Evolutionary conservation across 2,113 vertebrate species (phyloP).

Genomic region (Acrocephalus kingi): DNA sequence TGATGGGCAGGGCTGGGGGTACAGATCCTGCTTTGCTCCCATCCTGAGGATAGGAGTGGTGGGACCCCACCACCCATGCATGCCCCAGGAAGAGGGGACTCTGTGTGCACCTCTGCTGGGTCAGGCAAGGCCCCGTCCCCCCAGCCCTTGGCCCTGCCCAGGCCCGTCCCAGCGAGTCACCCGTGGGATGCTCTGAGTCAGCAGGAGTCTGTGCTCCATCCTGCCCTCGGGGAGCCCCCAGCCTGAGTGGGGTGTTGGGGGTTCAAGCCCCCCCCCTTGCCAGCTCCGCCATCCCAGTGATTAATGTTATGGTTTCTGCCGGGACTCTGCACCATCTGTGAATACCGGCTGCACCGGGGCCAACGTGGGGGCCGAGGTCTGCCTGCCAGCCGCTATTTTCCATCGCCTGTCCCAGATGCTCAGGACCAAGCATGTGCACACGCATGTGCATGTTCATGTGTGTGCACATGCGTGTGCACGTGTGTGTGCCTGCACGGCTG

Average conservation of each 20-base stretch:
- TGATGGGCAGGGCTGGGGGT: not conserved
- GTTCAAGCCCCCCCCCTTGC: no score
- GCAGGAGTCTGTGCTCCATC: not conserved
- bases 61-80: rapidly evolving
- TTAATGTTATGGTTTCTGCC: not conserved
- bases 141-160: not conserved
- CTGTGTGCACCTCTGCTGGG: not conserved
- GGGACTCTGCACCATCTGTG: not conserved
- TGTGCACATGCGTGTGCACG: not conserved
- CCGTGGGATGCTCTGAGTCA: conserved; percentile 15
- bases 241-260: not conserved
- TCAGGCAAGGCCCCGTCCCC: not conserved
- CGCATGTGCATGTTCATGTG: not conserved
- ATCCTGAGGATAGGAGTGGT: rapidly evolving
- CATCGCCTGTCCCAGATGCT: rapidly evolving
- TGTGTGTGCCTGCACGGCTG: not conserved
- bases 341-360: rapidly evolving
- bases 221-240: not conserved
- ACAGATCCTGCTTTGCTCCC: not conserved
- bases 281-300: rapidly evolving
- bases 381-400: not conserved
- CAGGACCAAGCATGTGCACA: not conserved
- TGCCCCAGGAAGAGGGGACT: not conserved
- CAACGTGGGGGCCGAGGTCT: rapidly evolving
- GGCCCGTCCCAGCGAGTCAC: not conserved